A percentile compares a stretch with the other conserved stretches of the same genome.
These are phyloP conservation scores for Baryphthengus martii DNA, from an alignment of 2,113 vertebrate species.

Conservation along the genomic window DNA sequence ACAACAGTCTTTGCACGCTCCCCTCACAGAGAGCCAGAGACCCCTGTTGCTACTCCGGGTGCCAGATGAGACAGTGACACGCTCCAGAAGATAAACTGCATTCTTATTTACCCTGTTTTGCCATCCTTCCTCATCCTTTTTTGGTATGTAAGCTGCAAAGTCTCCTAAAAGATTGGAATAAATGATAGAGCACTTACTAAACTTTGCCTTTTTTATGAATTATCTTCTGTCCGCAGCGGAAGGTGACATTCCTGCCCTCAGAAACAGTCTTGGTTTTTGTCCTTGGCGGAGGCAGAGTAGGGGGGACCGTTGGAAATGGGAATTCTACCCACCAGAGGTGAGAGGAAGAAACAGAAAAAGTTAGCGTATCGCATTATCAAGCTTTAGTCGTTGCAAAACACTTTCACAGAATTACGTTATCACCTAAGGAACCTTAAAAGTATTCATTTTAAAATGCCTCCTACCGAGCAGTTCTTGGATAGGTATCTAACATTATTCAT, in stretches of 20 bases:
- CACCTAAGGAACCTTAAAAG: not conserved
- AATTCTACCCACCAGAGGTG: conserved; percentile 75
- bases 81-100: not conserved
- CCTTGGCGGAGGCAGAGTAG: conserved; percentile 83
- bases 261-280: conserved; percentile 90
- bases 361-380: not conserved
- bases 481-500: rapidly evolving
- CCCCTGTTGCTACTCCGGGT: not conserved
- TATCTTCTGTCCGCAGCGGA: conserved; percentile 94
- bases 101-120: rapidly evolving
- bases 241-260: conserved; percentile 91
- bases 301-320: conserved; percentile 86
- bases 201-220: conserved; percentile 94
- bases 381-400: not conserved
- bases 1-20: rapidly evolving
- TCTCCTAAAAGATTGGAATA: not conserved
- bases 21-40: not conserved
- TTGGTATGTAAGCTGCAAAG: not conserved
- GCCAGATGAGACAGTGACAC: not conserved
- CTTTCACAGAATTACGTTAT: rapidly evolving
- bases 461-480: not conserved
- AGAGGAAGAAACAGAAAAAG: not conserved
- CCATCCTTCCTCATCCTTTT: not conserved
- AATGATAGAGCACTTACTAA: conserved; percentile 78
- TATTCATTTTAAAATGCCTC: not conserved